phyloP scores from a whole-genome alignment of 2,797 vertebrate species.

The Lutjanus campechanus region DNA sequence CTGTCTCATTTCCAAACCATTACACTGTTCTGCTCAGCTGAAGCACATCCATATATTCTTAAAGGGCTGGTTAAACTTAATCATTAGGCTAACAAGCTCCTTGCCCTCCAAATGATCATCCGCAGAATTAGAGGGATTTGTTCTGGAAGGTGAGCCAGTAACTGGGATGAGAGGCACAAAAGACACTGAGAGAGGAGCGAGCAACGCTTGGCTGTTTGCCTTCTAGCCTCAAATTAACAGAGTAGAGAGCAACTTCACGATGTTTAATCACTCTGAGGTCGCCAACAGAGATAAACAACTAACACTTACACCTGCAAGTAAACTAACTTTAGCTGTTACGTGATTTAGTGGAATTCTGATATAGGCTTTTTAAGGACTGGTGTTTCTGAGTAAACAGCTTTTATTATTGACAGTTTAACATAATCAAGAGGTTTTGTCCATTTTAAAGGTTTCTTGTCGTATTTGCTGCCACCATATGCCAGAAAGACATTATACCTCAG shows the following conservation, averaged over 20 bases:
- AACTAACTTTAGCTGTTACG: conserved; percentile 1
- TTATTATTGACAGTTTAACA: background rate
- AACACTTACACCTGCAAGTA: background rate
- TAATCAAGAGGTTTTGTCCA: background rate
- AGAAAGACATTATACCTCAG: background rate
- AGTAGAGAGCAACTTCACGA: background rate
- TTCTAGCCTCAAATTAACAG: conserved; percentile 29
- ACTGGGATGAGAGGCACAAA: conserved; percentile 86
- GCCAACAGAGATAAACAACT: background rate
- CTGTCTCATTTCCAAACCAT: conserved; percentile 94
- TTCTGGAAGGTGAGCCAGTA: conserved; percentile 95
- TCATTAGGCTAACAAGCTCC: conserved; percentile 98
- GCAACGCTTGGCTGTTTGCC: conserved; percentile 27
- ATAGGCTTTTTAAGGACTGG: background rate
- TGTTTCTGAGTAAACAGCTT: background rate
- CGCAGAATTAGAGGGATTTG: conserved; percentile 93
- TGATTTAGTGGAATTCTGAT: background rate
- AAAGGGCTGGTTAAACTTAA: conserved; percentile 98
- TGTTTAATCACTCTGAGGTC: conserved; percentile 11
- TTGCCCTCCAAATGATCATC: conserved; percentile 95
- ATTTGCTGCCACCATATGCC: background rate
- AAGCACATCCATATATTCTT: conserved; percentile 97
- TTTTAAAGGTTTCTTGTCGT: background rate
- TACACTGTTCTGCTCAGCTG: conserved; percentile 94
- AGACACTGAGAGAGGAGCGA: conserved; percentile 82